Percentiles rank a stretch among this genome's conserved stretches.
phyloP scores from a whole-genome alignment of 2,113 vertebrate species.

The Prunella fulvescens region DNA sequence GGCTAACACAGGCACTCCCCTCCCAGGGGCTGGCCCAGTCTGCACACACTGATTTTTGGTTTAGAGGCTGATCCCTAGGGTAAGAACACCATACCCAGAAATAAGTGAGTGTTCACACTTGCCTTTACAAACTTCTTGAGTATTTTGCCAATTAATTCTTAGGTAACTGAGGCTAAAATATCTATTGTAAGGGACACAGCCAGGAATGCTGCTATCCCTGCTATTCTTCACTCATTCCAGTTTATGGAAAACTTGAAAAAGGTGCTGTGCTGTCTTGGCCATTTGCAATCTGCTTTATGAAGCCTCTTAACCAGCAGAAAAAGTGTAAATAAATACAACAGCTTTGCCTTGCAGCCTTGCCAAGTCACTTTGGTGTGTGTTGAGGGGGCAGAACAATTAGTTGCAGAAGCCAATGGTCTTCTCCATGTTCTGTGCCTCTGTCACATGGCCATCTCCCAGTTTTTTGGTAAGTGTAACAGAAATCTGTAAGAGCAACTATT shows the following conservation, averaged over 20 bases:
- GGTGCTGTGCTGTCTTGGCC: neutral
- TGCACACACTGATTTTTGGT: neutral
- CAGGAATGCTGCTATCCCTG: neutral
- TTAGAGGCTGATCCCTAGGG: neutral
- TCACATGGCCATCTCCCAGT: neutral
- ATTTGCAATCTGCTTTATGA: neutral
- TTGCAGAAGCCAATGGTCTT: neutral
- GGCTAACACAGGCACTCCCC: neutral
- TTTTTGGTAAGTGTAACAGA: neutral
- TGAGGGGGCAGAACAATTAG: constrained; percentile 11
- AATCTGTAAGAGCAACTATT: neutral
- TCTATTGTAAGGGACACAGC: neutral
- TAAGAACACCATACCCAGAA: neutral
- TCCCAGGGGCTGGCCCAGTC: too few species aligned
- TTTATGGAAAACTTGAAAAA: neutral
- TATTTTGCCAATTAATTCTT: neutral
- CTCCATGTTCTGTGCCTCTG: neutral
- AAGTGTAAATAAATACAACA: neutral
- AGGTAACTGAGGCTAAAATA: neutral
- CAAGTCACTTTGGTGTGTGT: neutral
- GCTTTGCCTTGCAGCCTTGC: neutral
- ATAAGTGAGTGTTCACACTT: neutral
- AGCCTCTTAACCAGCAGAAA: neutral
- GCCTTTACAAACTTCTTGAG: neutral
- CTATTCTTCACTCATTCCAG: neutral